Percentiles rank a stretch among this genome's conserved stretches.
phyloP scores from a whole-genome alignment of 2,113 vertebrate species.

The Lophotis ruficrista region DNA sequence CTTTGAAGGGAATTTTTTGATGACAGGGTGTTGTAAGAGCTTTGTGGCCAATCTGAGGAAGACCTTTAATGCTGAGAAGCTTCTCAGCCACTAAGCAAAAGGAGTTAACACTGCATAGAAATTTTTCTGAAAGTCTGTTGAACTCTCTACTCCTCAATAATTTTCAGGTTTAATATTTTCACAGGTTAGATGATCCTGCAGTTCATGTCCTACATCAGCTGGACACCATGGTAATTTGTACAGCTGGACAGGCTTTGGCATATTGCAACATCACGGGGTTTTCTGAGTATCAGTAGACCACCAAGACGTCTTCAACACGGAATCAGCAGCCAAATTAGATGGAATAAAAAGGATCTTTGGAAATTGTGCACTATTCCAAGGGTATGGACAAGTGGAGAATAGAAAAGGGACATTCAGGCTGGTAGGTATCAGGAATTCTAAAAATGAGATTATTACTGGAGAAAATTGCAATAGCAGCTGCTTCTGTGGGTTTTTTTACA shows the following conservation, averaged over 20 bases:
- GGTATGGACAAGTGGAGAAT: background rate
- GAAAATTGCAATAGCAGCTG: background rate
- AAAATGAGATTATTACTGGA: background rate
- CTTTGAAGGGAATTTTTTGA: background rate
- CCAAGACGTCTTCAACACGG: background rate
- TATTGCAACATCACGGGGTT: background rate
- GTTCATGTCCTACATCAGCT: background rate
- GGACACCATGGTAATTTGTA: background rate
- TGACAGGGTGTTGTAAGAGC: background rate
- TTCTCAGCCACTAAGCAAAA: background rate
- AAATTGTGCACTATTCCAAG: background rate
- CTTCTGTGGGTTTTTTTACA: background rate
- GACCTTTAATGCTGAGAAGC: background rate
- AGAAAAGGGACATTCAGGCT: background rate
- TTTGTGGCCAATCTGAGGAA: background rate
- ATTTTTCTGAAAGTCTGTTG: background rate
- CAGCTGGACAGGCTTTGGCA: background rate
- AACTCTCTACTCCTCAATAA: background rate
- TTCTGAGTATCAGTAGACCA: background rate
- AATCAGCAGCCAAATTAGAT: background rate
- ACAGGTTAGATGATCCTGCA: accelerated
- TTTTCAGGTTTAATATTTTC: background rate
- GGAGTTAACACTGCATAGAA: background rate
- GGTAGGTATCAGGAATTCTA: background rate
- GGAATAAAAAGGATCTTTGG: background rate